These are phyloP conservation scores for Tachypleus tridentatus DNA, from an alignment of 1,140 invertebrate genomes.

Conservation along the genomic window DNA sequence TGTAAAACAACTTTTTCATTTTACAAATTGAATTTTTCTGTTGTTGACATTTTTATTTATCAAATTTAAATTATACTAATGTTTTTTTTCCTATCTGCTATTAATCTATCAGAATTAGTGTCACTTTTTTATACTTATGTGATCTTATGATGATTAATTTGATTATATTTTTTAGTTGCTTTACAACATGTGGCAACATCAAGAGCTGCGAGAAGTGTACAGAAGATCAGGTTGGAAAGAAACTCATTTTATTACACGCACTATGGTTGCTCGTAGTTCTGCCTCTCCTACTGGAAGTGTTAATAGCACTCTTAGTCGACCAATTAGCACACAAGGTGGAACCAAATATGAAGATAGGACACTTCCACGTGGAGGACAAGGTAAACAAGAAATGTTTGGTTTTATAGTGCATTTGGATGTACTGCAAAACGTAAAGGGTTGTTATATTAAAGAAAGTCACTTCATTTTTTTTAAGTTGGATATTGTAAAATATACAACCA, in stretches of 20 bases:
- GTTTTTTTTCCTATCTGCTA: too few species aligned
- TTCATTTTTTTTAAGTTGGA: too few species aligned
- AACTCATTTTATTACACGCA: constrained; percentile 40
- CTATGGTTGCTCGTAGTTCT: constrained; percentile 18
- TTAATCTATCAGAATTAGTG: background rate
- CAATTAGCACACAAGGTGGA: constrained; percentile 86
- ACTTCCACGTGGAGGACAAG: constrained; percentile 35
- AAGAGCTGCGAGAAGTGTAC: constrained; percentile 89
- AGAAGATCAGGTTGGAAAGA: constrained; percentile 95
- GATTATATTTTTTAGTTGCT: constrained; percentile 47
- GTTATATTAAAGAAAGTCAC: too few species aligned
- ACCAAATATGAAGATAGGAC: constrained; percentile 85
- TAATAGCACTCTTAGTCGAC: constrained; percentile 84
- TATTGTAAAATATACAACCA: too few species aligned
- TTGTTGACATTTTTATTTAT: too few species aligned
- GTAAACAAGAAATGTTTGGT: too few species aligned
- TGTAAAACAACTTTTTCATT: too few species aligned
- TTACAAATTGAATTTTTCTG: too few species aligned
- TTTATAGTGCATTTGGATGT: too few species aligned
- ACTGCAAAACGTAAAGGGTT: too few species aligned
- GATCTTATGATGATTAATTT: background rate
- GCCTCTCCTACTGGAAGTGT: constrained; percentile 60
- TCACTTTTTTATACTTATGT: too few species aligned
- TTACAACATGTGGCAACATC: constrained; percentile 97
- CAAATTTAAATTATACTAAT: too few species aligned